phyloP scores from a whole-genome alignment of 2,888 invertebrate species.

The Lysandra bellargus region DNA sequence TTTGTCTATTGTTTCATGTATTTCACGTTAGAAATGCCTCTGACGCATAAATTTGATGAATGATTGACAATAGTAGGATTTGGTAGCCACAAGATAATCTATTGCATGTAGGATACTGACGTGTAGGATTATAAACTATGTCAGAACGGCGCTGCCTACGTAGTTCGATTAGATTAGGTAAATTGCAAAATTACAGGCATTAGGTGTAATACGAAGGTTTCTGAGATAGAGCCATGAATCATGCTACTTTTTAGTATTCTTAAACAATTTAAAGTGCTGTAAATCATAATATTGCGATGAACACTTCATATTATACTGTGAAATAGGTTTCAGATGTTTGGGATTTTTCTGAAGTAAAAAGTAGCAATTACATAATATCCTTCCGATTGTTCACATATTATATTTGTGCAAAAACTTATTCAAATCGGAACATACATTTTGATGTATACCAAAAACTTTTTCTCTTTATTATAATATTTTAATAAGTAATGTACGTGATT shows the following conservation, averaged over 20 bases:
- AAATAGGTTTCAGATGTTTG: too few relatives aligned
- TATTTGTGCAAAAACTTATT: too few relatives aligned
- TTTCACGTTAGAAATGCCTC: not conserved
- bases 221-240: not conserved
- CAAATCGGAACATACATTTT: too few relatives aligned
- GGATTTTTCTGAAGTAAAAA: too few relatives aligned
- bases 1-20: constrained; percentile 11
- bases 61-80: constrained; percentile 8
- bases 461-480: too few relatives aligned
- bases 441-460: too few relatives aligned
- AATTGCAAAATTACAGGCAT: constrained; percentile 24
- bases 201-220: constrained; percentile 1
- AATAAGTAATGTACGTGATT: too few relatives aligned
- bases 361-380: too few relatives aligned
- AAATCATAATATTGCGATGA: not conserved
- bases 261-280: not conserved
- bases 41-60: constrained; percentile 19
- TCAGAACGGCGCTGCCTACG: constrained; percentile 28
- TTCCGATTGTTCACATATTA: too few relatives aligned
- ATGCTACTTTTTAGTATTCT: not conserved
- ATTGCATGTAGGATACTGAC: constrained; percentile 24
- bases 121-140: constrained; percentile 31
- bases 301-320: too few relatives aligned
- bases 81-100: constrained; percentile 11
- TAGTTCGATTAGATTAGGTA: constrained; percentile 21